phyloP scores from a whole-genome alignment of 1,140 invertebrate genomes.

The Macrotrachela quadricornifera region DNA sequence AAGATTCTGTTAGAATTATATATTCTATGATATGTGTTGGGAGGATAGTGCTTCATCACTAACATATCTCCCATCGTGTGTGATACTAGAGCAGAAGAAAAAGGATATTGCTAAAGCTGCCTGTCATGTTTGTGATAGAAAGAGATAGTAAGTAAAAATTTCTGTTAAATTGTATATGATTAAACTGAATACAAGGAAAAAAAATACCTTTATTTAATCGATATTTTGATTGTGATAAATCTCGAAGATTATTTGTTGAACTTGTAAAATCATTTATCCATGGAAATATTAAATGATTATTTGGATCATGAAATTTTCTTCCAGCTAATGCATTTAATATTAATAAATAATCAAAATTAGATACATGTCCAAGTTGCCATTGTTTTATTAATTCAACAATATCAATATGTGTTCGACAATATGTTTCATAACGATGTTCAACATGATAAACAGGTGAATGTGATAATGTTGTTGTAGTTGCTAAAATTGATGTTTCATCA shows the following conservation, averaged over 20 bases:
- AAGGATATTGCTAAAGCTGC: too few relatives aligned
- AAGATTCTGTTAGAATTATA: too few relatives aligned
- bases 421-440: neutral
- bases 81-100: too few relatives aligned
- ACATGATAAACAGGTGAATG: neutral
- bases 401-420: conserved; percentile 10
- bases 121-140: too few relatives aligned
- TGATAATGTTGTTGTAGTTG: neutral
- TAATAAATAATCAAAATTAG: conserved; percentile 75
- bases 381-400: conserved; percentile 25
- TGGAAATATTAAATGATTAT: conserved; percentile 78
- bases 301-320: conserved; percentile 52
- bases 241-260: conserved; percentile 52
- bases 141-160: too few relatives aligned
- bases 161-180: too few relatives aligned
- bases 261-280: conserved; percentile 83
- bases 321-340: conserved; percentile 50
- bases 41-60: too few relatives aligned
- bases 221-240: conserved; percentile 80
- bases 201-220: conserved; percentile 82
- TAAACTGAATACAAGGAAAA: too few relatives aligned
- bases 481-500: too few relatives aligned
- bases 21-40: too few relatives aligned
- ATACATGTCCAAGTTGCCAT: conserved; percentile 63
- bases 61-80: neutral